Evolutionary conservation across 2,797 vertebrate genomes (phyloP), one percentile per base, ranked within the genome.

Genomic region (Melanitta fusca): DNA sequence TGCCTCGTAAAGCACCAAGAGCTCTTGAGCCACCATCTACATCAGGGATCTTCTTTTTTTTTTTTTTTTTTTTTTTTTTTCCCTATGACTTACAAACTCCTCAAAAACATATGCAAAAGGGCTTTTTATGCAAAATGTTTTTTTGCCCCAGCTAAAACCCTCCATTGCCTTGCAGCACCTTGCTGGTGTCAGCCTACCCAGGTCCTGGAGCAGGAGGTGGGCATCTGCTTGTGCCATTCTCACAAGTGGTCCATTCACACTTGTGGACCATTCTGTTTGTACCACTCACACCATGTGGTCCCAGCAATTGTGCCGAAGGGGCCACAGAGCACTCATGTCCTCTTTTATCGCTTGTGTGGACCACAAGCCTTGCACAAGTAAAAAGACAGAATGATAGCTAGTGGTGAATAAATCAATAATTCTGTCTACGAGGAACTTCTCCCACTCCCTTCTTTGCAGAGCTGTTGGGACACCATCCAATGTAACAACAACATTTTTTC

Each of bases 241-340:
- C 43, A 45, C 43, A 45, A 45, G 43, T 19, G 43, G 43, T 45
- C 43, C 43, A 20, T 45, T 45, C 43, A 45, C 43, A 45, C 43
- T 45, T 45, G 43, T 20, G 19, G 43, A 45, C 43, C 43, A 20
- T 45, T 20, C 43, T 45, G 43, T 45, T 45, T 19, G 43, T 45
- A 45, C 43, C 43, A 45, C 43, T 45, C 43, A 75, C 4, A 5
- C 34, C 54, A 13, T 0, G 0, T 36, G 39, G 34, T 21, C 62
- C n/a, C 5, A 2, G 30, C 2, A 0, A 17, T 56, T 5, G 8
- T 3, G 22, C 8, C 12, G 45, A 84, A 74, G 0, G 0, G 66
- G 32, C 58, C 47, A 54, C 66, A 58, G 60, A 65, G 75, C 80
- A 30, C 75, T 43, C 0, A 0, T 66, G 60, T 65, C 56, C 66